Percentiles rank a stretch among this genome's conserved stretches.
Evolutionary conservation across 2,888 invertebrate genomes (phyloP).

Genomic region (Pyralis farinalis): DNA sequence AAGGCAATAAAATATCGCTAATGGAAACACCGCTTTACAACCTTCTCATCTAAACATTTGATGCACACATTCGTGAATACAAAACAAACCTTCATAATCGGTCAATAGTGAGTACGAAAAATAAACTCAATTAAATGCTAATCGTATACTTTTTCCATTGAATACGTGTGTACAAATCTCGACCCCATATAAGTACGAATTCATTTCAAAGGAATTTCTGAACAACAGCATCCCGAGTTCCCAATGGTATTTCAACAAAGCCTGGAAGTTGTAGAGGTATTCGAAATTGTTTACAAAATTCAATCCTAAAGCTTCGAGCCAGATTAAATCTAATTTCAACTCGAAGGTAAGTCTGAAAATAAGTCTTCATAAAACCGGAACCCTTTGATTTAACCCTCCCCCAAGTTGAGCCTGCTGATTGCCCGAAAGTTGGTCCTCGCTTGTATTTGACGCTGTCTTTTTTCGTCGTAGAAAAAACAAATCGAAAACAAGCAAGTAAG

Average conservation of each 20-base stretch:
- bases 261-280: slow-evolving; percentile 78
- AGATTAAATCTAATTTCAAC: slow-evolving; percentile 81
- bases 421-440: slow-evolving; percentile 70
- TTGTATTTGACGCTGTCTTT: slow-evolving; percentile 64
- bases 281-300: slow-evolving; percentile 81
- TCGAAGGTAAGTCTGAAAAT: slow-evolving; percentile 79
- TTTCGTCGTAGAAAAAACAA: slow-evolving; percentile 65
- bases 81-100: no score
- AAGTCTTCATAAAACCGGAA: slow-evolving; percentile 80
- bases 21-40: background rate
- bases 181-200: slow-evolving; percentile 68
- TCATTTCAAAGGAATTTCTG: slow-evolving; percentile 75
- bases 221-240: slow-evolving; percentile 70
- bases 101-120: no score
- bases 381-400: slow-evolving; percentile 79
- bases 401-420: slow-evolving; percentile 74
- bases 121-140: slow-evolving; percentile 61
- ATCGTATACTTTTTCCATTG: slow-evolving; percentile 49
- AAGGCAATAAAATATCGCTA: background rate
- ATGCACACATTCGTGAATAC: no score
- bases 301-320: slow-evolving; percentile 79
- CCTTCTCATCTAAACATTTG: background rate
- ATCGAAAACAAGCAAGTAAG: slow-evolving; percentile 74
- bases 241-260: slow-evolving; percentile 79
- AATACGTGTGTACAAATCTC: slow-evolving; percentile 61